These are phyloP conservation scores for Plusia festucae DNA, from an alignment of 2,888 invertebrate genomes.

Conservation along the genomic window DNA sequence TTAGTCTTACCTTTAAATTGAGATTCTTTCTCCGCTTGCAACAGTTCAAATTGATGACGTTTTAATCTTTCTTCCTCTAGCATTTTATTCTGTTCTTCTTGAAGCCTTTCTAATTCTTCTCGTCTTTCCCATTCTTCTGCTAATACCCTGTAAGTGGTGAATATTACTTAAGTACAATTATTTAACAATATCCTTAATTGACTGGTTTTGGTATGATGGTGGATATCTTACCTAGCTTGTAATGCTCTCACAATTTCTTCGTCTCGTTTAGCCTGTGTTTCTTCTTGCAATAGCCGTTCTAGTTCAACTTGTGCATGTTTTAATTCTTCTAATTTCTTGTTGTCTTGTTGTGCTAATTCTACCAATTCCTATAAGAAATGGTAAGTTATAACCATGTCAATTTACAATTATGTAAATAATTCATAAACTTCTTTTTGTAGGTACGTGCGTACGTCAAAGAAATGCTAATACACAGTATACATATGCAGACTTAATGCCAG, in stretches of 20 bases:
- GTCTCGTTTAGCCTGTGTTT: slow-evolving; percentile 95
- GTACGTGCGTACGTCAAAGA: too few species aligned
- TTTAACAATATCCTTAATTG: too few species aligned
- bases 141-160: slow-evolving; percentile 86
- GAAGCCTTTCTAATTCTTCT: slow-evolving; percentile 94
- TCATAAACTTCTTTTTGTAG: too few species aligned
- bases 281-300: slow-evolving; percentile 93
- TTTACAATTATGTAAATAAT: too few species aligned
- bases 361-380: slow-evolving; percentile 89
- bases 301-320: slow-evolving; percentile 92
- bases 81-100: slow-evolving; percentile 93
- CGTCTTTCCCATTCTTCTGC: slow-evolving; percentile 96
- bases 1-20: slow-evolving; percentile 90
- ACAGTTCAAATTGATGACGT: slow-evolving; percentile 92
- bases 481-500: too few species aligned
- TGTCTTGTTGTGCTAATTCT: slow-evolving; percentile 92
- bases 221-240: slow-evolving; percentile 88
- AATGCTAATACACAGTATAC: too few species aligned
- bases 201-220: slow-evolving; percentile 5
- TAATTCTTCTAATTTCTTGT: slow-evolving; percentile 92
- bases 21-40: slow-evolving; percentile 92
- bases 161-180: not conserved
- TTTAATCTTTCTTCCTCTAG: slow-evolving; percentile 93
- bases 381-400: too few species aligned
- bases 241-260: slow-evolving; percentile 94